Conservation (phyloP, 2,113 vertebrate species). For the Mungos mungo region DNA sequence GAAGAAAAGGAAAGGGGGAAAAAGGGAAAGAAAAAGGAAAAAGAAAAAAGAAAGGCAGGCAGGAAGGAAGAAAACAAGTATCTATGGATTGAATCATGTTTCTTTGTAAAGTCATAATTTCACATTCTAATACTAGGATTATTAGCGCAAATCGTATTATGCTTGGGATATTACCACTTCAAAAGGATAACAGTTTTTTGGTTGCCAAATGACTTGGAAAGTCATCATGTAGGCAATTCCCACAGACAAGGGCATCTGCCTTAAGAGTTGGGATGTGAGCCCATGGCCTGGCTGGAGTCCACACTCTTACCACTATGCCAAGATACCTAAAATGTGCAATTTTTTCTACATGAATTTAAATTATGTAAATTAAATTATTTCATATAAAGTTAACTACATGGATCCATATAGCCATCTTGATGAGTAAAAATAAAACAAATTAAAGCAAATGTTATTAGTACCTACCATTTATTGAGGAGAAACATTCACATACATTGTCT, state of each 20-base stretch:
- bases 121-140: conserved; percentile 1
- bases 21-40: neutral
- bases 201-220: neutral
- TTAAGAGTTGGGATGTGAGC: neutral
- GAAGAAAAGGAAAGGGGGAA: neutral
- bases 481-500: neutral
- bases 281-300: neutral
- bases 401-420: neutral
- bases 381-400: neutral
- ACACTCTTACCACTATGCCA: neutral
- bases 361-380: neutral
- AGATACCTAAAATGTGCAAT: neutral
- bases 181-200: neutral
- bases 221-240: neutral
- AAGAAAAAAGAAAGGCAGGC: neutral
- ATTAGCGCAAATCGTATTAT: conserved; percentile 17
- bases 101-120: conserved; percentile 11
- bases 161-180: neutral
- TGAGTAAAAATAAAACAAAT: neutral
- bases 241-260: neutral
- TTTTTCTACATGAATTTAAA: conserved; percentile 31
- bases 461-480: neutral
- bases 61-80: neutral
- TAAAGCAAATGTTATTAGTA: neutral
- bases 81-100: neutral